Conservation (phyloP, 2,888 invertebrate species). For the Glyphotaelius pellucidus region DNA sequence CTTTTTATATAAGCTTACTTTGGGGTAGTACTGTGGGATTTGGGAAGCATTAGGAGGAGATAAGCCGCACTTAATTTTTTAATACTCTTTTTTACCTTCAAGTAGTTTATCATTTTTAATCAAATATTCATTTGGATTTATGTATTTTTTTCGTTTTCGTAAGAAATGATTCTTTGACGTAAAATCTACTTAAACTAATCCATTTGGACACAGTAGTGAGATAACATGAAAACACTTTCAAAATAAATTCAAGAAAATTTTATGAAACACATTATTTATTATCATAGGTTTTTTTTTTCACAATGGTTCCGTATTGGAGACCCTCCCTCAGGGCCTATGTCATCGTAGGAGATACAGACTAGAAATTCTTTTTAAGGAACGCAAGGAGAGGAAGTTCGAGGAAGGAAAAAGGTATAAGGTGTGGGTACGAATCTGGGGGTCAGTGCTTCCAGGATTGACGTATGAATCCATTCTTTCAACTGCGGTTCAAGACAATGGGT, state of each 20-base stretch:
- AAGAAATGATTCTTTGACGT: background rate
- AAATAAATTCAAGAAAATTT: background rate
- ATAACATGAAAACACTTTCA: background rate
- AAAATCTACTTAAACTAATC: background rate
- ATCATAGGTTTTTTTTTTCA: no score
- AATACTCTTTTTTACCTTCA: conserved; percentile 9
- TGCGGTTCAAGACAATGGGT: no score
- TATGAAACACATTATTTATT: no score
- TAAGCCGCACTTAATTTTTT: conserved; percentile 44
- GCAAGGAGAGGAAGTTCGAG: no score
- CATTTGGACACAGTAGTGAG: background rate
- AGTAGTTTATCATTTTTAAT: conserved; percentile 15
- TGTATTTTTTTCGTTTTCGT: background rate
- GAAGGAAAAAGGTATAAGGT: no score
- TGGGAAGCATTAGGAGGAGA: conserved; percentile 18
- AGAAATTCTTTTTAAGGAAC: no score
- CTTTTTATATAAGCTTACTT: conserved; percentile 45
- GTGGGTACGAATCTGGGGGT: no score
- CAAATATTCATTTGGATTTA: background rate
- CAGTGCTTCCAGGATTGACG: no score
- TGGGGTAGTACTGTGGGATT: conserved; percentile 30
- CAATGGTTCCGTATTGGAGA: no score
- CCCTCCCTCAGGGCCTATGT: no score
- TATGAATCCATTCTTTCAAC: no score
- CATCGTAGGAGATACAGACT: no score